Evolutionary conservation across 2,113 vertebrate genomes (phyloP).

Genomic region (Oncorhynchus keta): DNA sequence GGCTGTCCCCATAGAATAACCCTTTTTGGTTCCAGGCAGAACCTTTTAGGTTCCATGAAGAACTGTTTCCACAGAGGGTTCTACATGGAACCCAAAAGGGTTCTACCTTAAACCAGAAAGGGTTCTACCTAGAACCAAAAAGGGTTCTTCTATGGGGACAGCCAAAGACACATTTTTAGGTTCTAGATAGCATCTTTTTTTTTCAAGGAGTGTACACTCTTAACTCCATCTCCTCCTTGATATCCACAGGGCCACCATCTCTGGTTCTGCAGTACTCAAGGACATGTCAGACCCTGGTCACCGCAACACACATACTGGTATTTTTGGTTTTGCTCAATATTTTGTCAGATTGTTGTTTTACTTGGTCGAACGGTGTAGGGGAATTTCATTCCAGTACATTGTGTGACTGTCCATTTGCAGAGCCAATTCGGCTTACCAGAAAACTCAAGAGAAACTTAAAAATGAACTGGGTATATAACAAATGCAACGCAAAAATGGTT

Average conservation of each 20-base stretch:
- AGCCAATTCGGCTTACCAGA: constrained; percentile 54
- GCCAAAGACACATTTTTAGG: too few relatives aligned
- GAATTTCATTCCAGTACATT: constrained; percentile 53
- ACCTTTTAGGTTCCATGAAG: too few relatives aligned
- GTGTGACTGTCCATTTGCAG: constrained; percentile 55
- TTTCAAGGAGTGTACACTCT: background rate
- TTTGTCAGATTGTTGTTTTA: constrained; percentile 59
- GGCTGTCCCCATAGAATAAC: too few relatives aligned
- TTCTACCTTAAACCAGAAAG: too few relatives aligned
- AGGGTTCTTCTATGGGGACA: too few relatives aligned
- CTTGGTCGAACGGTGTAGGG: constrained; percentile 53
- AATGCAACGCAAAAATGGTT: constrained; percentile 56
- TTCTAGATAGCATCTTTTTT: too few relatives aligned
- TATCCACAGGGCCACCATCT: constrained; percentile 13
- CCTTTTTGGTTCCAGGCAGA: too few relatives aligned
- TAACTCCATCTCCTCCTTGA: constrained; percentile 1
- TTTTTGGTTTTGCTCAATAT: constrained; percentile 58
- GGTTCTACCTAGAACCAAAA: too few relatives aligned
- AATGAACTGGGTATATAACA: constrained; percentile 25
- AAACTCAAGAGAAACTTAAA: constrained; percentile 27
- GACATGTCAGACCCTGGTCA: constrained; percentile 22
- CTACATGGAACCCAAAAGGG: too few relatives aligned
- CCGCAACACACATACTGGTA: constrained; percentile 39
- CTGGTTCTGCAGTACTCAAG: constrained; percentile 12
- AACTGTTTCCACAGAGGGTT: too few relatives aligned